Conservation (phyloP, 2,113 vertebrate genomes). For the Thinocorus orbignyianus region DNA sequence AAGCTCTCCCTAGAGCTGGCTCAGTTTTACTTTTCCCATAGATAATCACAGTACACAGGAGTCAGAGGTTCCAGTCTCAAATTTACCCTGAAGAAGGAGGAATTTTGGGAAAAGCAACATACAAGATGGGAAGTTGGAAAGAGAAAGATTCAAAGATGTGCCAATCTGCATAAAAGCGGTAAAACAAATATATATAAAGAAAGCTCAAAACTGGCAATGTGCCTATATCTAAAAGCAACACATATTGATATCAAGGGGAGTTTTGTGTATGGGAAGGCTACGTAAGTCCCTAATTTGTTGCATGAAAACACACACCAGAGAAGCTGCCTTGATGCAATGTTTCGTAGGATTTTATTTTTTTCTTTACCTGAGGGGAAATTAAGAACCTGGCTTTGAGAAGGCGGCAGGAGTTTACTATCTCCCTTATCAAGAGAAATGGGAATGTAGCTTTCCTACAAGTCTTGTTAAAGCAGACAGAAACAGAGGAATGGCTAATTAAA, state of each 20-base stretch:
- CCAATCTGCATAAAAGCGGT: background rate
- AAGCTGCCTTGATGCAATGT: background rate
- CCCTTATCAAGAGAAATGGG: background rate
- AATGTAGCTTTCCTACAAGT: background rate
- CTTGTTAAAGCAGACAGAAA: background rate
- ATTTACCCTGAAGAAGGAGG: conserved; percentile 27
- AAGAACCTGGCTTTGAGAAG: background rate
- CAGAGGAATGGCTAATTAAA: background rate
- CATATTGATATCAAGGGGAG: background rate
- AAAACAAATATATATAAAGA: background rate
- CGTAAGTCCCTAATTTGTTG: background rate
- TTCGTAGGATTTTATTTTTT: background rate
- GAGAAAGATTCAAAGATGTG: background rate
- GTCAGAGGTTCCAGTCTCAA: conserved; percentile 50
- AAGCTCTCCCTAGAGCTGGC: conserved; percentile 58
- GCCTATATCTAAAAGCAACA: background rate
- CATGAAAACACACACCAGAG: background rate
- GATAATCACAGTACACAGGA: conserved; percentile 46
- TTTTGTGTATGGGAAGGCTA: background rate
- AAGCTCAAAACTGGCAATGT: background rate
- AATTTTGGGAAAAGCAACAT: background rate
- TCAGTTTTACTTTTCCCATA: conserved; percentile 74
- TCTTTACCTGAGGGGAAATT: background rate
- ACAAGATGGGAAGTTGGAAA: rapidly evolving
- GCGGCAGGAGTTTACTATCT: rapidly evolving